Evolutionary conservation across 2,888 invertebrate genomes (phyloP).

Genomic region (Lasioglossum malachurum): DNA sequence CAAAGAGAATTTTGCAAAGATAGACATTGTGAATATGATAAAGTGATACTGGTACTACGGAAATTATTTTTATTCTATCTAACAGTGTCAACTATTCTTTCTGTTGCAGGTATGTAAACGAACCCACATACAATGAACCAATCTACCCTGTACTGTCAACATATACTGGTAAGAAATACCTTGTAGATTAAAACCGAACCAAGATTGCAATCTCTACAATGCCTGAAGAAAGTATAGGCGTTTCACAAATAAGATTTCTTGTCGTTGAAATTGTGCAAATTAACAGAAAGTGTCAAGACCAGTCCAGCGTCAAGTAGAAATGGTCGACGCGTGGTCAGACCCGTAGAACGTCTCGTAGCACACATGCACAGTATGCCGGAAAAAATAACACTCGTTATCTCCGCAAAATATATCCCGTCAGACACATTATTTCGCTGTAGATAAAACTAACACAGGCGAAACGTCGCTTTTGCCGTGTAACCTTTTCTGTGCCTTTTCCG

Average conservation of each 20-base stretch:
- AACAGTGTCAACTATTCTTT: slow-evolving; percentile 5
- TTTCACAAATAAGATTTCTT: not conserved
- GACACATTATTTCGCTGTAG: slow-evolving; percentile 7
- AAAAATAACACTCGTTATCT: slow-evolving; percentile 24
- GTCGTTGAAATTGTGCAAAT: too few relatives aligned
- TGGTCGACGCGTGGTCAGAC: slow-evolving; percentile 28
- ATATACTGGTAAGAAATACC: slow-evolving; percentile 26
- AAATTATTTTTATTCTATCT: not conserved
- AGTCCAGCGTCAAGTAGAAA: slow-evolving; percentile 39
- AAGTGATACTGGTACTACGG: not conserved
- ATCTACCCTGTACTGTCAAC: not conserved
- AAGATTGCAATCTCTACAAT: not conserved
- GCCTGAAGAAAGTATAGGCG: not conserved
- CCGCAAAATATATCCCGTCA: slow-evolving; percentile 27
- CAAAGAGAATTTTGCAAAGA: not conserved
- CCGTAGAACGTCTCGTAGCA: not conserved
- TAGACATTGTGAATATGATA: not conserved
- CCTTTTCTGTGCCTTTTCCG: slow-evolving; percentile 15
- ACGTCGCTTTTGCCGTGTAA: slow-evolving; percentile 21
- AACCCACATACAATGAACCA: not conserved
- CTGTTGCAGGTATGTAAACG: slow-evolving; percentile 44
- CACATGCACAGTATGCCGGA: not conserved
- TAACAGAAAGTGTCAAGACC: not conserved
- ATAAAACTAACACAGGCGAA: slow-evolving; percentile 18
- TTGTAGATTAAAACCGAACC: not conserved